phyloP scores from a whole-genome alignment of 2,113 vertebrate species.

The Entomyzon cyanotis region DNA sequence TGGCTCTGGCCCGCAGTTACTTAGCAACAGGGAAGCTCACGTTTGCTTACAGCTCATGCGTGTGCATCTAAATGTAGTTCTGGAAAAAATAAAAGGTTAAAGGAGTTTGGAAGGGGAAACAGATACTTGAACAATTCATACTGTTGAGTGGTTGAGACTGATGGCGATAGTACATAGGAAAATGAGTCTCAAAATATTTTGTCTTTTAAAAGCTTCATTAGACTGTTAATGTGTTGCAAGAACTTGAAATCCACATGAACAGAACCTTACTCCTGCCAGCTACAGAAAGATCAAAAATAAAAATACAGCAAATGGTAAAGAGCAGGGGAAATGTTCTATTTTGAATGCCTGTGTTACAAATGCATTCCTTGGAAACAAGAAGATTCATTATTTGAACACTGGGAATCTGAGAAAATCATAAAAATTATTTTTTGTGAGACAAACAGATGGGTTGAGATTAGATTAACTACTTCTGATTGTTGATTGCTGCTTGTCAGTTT shows the following conservation, averaged over 20 bases:
- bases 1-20: constrained; percentile 43
- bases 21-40: constrained; percentile 63
- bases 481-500: neutral
- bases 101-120: constrained; percentile 58
- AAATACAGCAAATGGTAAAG: neutral
- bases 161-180: neutral
- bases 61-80: constrained; percentile 69
- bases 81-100: constrained; percentile 23
- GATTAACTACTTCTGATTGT: neutral
- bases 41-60: constrained; percentile 38
- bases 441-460: neutral
- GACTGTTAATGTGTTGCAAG: neutral
- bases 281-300: neutral
- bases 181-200: neutral
- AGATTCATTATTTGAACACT: neutral
- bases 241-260: neutral
- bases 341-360: neutral
- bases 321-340: accelerated
- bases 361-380: neutral
- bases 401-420: neutral
- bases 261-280: neutral
- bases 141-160: neutral
- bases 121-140: constrained; percentile 2
- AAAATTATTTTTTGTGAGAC: neutral
- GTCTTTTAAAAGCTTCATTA: neutral